A percentile compares a stretch with the other conserved stretches of the same genome.
Conservation (phyloP, 2,113 vertebrate species). For the Zosterops hypoxanthus region DNA sequence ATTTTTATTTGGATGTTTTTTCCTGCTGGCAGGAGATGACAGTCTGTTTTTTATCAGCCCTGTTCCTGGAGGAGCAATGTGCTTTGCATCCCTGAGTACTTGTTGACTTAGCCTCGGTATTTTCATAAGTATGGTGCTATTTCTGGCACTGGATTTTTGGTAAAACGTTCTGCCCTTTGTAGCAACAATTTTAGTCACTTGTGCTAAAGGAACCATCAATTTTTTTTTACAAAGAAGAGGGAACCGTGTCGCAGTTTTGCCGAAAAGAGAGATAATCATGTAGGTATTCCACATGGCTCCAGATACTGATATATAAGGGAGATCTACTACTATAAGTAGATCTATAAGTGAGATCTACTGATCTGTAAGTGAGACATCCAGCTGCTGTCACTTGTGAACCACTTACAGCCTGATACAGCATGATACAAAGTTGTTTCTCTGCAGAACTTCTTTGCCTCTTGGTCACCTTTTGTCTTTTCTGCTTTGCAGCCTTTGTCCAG, state of each 20-base stretch:
- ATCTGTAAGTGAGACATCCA: not conserved
- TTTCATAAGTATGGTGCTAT: not conserved
- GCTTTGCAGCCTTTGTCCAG: constrained; percentile 84
- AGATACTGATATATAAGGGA: not conserved
- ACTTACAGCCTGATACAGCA: not conserved
- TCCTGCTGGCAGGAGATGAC: not conserved
- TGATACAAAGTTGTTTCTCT: not conserved
- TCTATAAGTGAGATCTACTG: not conserved
- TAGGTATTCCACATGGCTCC: not conserved
- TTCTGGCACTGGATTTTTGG: not conserved
- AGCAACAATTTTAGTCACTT: not conserved
- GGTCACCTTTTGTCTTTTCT: not conserved
- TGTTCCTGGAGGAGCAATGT: not conserved
- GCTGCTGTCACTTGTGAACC: not conserved
- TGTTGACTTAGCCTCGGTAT: not conserved
- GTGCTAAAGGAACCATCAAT: fast-evolving
- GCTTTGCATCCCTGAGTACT: not conserved
- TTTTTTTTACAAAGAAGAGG: not conserved
- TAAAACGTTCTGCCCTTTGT: not conserved
- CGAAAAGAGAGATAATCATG: not conserved
- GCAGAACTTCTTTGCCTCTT: not conserved
- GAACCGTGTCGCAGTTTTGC: not conserved
- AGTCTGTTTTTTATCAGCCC: not conserved
- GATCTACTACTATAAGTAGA: not conserved
- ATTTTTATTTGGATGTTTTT: not conserved